Base-by-base conservation (phyloP, 2,888 invertebrate genomes). In the Busseola fusca region DNA sequence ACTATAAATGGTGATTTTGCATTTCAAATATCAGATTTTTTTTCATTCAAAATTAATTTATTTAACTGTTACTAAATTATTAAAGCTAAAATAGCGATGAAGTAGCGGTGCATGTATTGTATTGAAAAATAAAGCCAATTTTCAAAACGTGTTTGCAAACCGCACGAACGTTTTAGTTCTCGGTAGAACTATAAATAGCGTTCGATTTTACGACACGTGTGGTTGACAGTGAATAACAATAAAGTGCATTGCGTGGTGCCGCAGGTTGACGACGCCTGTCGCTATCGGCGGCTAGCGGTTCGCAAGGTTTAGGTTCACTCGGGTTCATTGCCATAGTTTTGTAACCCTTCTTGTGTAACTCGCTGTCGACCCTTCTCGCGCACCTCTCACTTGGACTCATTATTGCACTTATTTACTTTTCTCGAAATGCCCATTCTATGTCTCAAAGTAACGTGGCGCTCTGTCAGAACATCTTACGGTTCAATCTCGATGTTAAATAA, bases 271-370 rank as follows among this genome's bases (percentile, higher is more conserved):
- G 78, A 84, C 86, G 82, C 77, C 92, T 92, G 92, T 87, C 86
- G 92, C 91, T 90, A 88, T 89, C 91, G 91, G 91, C 92, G 90
- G 82, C 89, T 95, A 95, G 95, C 95, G 95, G 95, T 94, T 94
- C 86, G 94, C 95, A 95, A 94, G 94, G 94, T 94, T 93, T 92
- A 94, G 95, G 96, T 95, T 96, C 93, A 96, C 88, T 85, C 85
- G 91, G 88, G 96, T 95, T 96, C 96, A 95, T 95, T 96, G 96
- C 95, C 96, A 96, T 93, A 96, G 95, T 96, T 96, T 95, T 95
- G 95, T 95, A 95, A 96, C 95, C 95, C 95, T 94, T 94, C 94
- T 96, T 95, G 96, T 96, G 95, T 94, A 96, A 96, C 94, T 93
- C 91, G 93, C 93, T 92, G 91, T 92, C 91, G 84, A 92, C 93